These are phyloP conservation scores for Nomada fucata DNA, from an alignment of 2,888 invertebrate species.

Conservation along the genomic window DNA sequence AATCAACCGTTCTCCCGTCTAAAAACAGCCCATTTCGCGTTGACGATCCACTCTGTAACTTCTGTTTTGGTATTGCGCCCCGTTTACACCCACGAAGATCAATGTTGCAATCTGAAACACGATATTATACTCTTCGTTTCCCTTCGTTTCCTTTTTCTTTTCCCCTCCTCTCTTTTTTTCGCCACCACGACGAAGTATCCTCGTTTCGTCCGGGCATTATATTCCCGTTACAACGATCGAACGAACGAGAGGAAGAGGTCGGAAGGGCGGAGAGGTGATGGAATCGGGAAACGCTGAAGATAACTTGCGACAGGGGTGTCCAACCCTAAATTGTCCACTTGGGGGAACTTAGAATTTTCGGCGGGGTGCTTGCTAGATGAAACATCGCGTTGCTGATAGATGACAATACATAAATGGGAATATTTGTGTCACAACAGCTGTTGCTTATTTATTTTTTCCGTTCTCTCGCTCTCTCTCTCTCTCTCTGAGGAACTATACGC, in stretches of 20 bases:
- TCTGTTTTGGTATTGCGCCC: background rate
- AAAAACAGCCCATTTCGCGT: background rate
- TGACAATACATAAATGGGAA: no score
- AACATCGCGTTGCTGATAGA: no score
- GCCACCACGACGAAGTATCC: background rate
- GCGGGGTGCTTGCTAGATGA: no score
- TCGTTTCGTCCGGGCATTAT: no score
- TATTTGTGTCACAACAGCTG: no score
- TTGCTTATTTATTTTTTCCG: no score
- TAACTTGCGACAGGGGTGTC: background rate
- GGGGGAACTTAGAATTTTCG: no score
- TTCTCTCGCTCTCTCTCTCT: no score
- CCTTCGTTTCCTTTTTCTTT: background rate
- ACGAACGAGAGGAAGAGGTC: conserved; percentile 14
- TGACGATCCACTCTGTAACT: background rate
- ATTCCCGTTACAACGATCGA: conserved; percentile 18
- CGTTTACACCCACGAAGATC: background rate
- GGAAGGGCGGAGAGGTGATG: background rate
- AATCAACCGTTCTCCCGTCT: background rate
- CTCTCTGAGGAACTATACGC: no score
- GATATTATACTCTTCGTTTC: conserved; percentile 35
- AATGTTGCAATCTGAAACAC: conserved; percentile 8
- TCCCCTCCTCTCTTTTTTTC: conserved; percentile 5
- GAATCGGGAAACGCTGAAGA: conserved; percentile 30
- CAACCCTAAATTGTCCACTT: background rate